phyloP scores from a whole-genome alignment of 2,797 vertebrate species.

The Rhinichthys osculus region DNA sequence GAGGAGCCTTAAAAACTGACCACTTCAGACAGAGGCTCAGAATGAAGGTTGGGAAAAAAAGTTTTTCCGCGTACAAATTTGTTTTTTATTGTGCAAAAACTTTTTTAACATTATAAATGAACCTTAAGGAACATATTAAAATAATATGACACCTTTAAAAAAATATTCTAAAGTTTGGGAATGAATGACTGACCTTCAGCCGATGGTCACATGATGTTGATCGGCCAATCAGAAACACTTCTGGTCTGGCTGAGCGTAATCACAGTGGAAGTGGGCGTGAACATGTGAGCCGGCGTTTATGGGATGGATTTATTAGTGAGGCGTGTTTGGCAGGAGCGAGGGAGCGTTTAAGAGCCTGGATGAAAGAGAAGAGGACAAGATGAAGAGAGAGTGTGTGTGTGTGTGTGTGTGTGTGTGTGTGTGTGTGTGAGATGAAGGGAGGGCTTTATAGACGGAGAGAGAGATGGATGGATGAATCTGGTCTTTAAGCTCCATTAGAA shows the following conservation, averaged over 20 bases:
- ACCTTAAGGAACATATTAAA: background rate
- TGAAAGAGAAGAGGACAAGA: constrained; percentile 24
- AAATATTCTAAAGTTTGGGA: background rate
- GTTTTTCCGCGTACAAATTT: too few species aligned
- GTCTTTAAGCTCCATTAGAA: constrained; percentile 53
- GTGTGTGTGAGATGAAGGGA: constrained; percentile 39
- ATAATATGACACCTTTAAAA: background rate
- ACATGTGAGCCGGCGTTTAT: constrained; percentile 3
- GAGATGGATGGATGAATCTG: constrained; percentile 30
- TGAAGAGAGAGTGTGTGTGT: constrained; percentile 15
- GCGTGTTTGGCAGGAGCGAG: constrained; percentile 28
- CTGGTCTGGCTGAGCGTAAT: background rate
- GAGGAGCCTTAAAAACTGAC: background rate
- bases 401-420: too few species aligned
- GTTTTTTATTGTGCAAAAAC: background rate
- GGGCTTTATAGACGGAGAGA: constrained; percentile 17
- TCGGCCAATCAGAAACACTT: background rate
- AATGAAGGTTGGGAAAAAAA: too few species aligned
- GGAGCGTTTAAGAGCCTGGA: background rate
- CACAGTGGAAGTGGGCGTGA: background rate
- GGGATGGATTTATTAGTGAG: constrained; percentile 37
- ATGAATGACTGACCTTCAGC: background rate
- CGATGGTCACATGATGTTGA: background rate
- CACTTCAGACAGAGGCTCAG: background rate
- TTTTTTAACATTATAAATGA: background rate